phyloP scores from a whole-genome alignment of 2,113 vertebrate genomes.

The Chionomys nivalis region DNA sequence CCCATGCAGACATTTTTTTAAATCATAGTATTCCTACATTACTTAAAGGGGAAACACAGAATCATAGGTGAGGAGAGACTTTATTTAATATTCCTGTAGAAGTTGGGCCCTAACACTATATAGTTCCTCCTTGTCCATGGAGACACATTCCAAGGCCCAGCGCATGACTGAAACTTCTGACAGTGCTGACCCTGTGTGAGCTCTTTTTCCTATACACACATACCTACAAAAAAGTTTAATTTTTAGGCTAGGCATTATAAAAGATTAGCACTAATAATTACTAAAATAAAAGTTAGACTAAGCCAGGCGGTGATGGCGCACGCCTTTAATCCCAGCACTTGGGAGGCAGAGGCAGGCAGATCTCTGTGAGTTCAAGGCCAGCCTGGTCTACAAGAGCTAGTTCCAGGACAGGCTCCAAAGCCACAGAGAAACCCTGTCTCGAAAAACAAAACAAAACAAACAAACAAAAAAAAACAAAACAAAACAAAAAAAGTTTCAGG shows the following conservation, averaged over 20 bases:
- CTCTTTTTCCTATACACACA: not conserved
- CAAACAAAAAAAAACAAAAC: not conserved
- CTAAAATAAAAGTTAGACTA: not conserved
- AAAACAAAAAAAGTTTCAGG: not conserved
- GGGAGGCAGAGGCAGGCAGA: too few species aligned
- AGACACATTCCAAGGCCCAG: not conserved
- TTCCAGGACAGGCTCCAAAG: too few species aligned
- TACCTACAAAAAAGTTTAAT: not conserved
- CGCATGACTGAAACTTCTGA: not conserved
- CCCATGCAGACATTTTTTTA: not conserved
- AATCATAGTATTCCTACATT: not conserved
- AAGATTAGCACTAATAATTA: not conserved
- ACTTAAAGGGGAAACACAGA: slow-evolving; percentile 5
- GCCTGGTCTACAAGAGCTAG: too few species aligned
- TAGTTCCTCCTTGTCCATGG: not conserved
- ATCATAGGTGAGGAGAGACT: not conserved
- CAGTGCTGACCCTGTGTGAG: not conserved
- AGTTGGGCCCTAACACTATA: not conserved
- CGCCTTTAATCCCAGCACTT: too few species aligned
- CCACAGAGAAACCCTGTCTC: too few species aligned
- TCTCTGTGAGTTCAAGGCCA: too few species aligned
- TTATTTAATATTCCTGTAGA: not conserved
- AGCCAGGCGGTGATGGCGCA: too few species aligned
- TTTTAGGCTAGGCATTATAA: not conserved
- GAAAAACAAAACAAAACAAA: too few species aligned